These are phyloP conservation scores for Temnothorax curvispinosus DNA, from an alignment of 1,140 invertebrate genomes.

Conservation along the genomic window DNA sequence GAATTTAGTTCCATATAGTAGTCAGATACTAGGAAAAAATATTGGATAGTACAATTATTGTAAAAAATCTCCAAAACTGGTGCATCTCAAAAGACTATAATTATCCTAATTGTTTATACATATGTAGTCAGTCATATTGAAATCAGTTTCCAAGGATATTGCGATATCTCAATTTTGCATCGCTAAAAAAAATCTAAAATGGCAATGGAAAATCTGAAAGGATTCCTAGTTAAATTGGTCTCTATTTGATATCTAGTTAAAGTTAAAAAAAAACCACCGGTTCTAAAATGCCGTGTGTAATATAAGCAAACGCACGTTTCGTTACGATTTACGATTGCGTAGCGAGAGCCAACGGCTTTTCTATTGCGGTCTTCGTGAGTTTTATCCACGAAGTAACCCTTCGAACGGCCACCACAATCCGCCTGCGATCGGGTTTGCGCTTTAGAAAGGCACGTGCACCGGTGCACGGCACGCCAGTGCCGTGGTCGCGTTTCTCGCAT, in stretches of 20 bases:
- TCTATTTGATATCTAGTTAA: background rate
- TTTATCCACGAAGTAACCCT: constrained; percentile 5
- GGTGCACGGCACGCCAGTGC: constrained; percentile 36
- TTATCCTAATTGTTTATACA: background rate
- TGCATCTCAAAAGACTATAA: background rate
- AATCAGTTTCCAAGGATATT: background rate
- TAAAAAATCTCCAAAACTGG: background rate
- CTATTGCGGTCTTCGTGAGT: constrained; percentile 12
- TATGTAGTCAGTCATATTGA: background rate
- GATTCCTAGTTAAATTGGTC: background rate
- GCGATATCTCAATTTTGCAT: constrained; percentile 1
- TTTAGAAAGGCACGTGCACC: constrained; percentile 55
- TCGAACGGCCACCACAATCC: background rate
- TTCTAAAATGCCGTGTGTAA: background rate
- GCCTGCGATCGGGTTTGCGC: constrained; percentile 13
- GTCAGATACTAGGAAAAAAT: background rate
- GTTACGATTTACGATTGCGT: constrained; percentile 19
- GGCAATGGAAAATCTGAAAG: background rate
- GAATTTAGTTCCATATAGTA: background rate
- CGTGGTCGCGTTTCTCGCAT: constrained; percentile 69
- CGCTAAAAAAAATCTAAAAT: background rate
- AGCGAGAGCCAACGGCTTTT: constrained; percentile 11
- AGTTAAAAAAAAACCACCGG: background rate
- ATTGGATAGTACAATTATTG: background rate
- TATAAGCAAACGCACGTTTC: background rate